These are phyloP conservation scores for Drosophila ustulata DNA, from an alignment of 2,888 invertebrate species.

Conservation along the genomic window DNA sequence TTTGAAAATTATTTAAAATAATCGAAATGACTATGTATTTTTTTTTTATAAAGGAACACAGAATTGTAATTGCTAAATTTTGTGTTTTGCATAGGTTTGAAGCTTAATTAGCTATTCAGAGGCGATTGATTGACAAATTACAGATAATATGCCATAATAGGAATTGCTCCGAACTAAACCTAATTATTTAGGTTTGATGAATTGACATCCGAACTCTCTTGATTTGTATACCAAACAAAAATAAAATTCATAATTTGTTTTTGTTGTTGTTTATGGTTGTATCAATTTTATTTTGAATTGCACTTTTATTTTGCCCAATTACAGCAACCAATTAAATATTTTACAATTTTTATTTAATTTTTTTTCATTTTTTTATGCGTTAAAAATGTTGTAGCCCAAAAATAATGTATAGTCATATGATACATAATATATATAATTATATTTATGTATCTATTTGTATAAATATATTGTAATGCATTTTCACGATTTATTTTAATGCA, in stretches of 20 bases:
- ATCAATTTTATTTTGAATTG: conserved; percentile 77
- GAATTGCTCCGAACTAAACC: too few species aligned
- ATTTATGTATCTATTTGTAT: conserved; percentile 47
- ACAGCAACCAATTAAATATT: conserved; percentile 68
- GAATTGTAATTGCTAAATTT: too few species aligned
- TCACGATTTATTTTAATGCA: conserved; percentile 45
- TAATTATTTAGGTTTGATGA: too few species aligned
- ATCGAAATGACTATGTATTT: too few species aligned
- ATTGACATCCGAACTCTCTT: background rate
- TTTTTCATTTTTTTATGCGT: conserved; percentile 58
- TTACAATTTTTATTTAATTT: conserved; percentile 69
- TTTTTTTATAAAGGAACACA: too few species aligned
- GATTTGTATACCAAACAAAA: background rate
- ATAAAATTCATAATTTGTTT: conserved; percentile 1
- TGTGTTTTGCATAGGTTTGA: too few species aligned
- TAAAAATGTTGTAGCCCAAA: conserved; percentile 68
- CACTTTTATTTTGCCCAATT: conserved; percentile 69
- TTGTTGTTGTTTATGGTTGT: conserved; percentile 61
- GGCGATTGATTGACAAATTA: too few species aligned
- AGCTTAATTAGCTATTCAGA: too few species aligned
- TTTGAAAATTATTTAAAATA: too few species aligned
- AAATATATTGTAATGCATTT: conserved; percentile 50
- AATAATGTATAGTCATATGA: conserved; percentile 53
- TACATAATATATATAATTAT: conserved; percentile 43
- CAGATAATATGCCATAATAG: too few species aligned